Base-by-base conservation (phyloP, 2,113 vertebrate genomes). In the Opisthocomus hoazin region DNA sequence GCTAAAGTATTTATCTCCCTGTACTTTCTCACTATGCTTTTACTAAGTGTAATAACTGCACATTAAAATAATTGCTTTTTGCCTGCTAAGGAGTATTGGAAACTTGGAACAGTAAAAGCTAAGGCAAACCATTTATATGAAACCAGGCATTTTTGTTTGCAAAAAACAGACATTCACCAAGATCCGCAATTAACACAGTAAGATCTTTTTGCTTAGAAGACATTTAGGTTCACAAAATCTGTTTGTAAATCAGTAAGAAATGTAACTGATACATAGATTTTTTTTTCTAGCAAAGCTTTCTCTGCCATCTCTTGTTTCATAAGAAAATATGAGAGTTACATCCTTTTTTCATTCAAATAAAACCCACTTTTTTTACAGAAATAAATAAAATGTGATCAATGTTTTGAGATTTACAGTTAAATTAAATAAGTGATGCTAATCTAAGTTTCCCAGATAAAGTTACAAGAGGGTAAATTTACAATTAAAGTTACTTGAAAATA, bases 21-120 rank as follows among this genome's bases (percentile, higher is more conserved):
- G 57, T 91, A 90, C 36, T 97, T 94, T 94, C 84, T 88, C 95
- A 92, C 51, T 90, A 64, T 87, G 43, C 11, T 89, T 98, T 96
- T 97, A 95, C 97, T 97, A 96, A 96, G 65, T 92, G 69, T 71
- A 95, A 94, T 96, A 97, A 96, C 65, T 93, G 56, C 70, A 68
- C 11, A 63, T 85, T 87, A 75, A 93, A 88, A 36, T 66, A 83
- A 86, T 76, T 57, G 22, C 1, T 61, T 93, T 95, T 90, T 94
- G 77, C 51, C 48, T 82, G 57, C n/a, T 95, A 93, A 95, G 54
- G 79, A 95, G 39, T 86, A 43, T 3, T 61, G 27, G 69, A 71
- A 88, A 77, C 20, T 65, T 85, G 27, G 16, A 91, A 69, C 14
- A 78, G 57, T 57, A 76, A 73, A 92, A 86, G 10, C 77, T 50